Evolutionary conservation across 2,113 vertebrate genomes (phyloP).

Genomic region (Strix uralensis): DNA sequence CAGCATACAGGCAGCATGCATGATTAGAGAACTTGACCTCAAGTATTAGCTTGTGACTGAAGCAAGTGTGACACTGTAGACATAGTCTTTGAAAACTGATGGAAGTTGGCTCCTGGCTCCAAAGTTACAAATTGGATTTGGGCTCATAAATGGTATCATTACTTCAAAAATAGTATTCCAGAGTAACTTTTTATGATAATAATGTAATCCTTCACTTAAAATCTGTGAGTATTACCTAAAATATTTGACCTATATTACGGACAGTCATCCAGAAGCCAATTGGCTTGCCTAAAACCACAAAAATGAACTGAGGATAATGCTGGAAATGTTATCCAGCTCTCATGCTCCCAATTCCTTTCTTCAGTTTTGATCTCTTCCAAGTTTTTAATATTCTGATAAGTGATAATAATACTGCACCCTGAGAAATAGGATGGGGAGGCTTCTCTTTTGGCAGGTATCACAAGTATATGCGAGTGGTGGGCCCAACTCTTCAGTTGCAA

Average conservation of each 20-base stretch:
- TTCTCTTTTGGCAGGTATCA: neutral
- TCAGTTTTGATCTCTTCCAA: neutral
- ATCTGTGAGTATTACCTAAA: neutral
- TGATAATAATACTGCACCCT: neutral
- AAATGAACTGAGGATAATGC: neutral
- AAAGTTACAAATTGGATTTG: neutral
- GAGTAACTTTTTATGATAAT: neutral
- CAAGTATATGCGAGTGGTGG: rapidly evolving
- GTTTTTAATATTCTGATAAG: neutral
- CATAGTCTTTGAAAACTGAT: neutral
- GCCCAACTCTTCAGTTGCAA: neutral
- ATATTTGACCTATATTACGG: neutral
- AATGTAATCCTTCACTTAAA: neutral
- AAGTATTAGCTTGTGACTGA: neutral
- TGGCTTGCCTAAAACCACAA: neutral
- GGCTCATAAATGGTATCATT: neutral
- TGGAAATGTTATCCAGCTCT: neutral
- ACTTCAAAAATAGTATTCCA: neutral
- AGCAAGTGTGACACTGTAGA: neutral
- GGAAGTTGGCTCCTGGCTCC: neutral
- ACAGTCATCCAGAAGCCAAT: neutral
- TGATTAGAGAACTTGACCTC: neutral
- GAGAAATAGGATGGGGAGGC: neutral
- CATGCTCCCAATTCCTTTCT: neutral
- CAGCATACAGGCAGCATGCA: neutral